Evolutionary conservation across 2,888 invertebrate species (phyloP).

Genomic region (Theodoxus fluviatilis): DNA sequence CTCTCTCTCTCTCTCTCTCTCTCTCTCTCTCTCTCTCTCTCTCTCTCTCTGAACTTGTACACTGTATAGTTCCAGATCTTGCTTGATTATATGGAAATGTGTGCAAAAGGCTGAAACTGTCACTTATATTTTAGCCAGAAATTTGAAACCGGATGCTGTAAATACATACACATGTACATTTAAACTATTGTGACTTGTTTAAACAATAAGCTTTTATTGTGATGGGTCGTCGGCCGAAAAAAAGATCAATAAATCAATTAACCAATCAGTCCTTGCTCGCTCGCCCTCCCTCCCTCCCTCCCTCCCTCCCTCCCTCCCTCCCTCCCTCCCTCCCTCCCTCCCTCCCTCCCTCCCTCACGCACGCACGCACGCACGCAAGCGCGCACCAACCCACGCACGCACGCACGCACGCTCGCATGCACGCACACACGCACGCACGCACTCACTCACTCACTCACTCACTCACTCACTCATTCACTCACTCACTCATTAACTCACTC

Average conservation of each 20-base stretch:
- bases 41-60: neutral
- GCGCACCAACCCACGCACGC: neutral
- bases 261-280: constrained; percentile 10
- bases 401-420: neutral
- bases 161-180: too few relatives aligned
- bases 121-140: too few relatives aligned
- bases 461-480: neutral
- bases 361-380: neutral
- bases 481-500: neutral
- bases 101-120: too few relatives aligned
- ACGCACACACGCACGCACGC: neutral
- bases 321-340: neutral
- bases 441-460: neutral
- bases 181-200: too few relatives aligned
- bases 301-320: neutral
- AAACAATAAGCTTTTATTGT: too few relatives aligned
- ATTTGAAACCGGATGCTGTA: too few relatives aligned
- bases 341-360: neutral
- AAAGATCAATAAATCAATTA: too few relatives aligned
- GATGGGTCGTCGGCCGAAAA: too few relatives aligned
- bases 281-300: constrained; percentile 4
- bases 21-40: neutral
- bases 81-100: too few relatives aligned
- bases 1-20: constrained; percentile 10
- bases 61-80: too few relatives aligned